Evolutionary conservation across 2,797 vertebrate genomes (phyloP), one percentile per base, ranked within the genome.

Genomic region (Melanotaenia nigrans): DNA sequence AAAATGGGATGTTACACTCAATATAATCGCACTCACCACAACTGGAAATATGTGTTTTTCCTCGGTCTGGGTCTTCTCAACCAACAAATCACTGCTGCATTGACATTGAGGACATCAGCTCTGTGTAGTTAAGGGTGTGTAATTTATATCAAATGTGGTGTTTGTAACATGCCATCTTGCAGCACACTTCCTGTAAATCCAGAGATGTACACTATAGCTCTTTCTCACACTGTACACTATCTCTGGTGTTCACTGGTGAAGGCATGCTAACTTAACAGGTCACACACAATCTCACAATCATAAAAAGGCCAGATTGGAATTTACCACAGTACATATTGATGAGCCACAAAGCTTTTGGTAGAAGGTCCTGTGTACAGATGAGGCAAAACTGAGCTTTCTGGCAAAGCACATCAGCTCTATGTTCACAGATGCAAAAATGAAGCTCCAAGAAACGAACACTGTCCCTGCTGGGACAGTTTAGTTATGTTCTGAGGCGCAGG

Each of bases 11-110:
- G 60, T 49, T 65, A 11, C 38, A 38, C 24, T 61, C 66, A 66
- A 70, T 14, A 64, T 55, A 65, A 20, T 30, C 36, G 35, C 5
- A 55, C 62, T 63, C 40, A 49, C 55, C 35, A 33, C 22, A 59
- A 30, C 16, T 58, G 18, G 9, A 80, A 4, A 90, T 76, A 40
- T 81, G 77, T 53, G 25, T 45, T 74, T 75, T 59, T 70, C 51
- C 33, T 45, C 32, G 47, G 22, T 74, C 13, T 67, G 71, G 4
- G 53, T 74, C 1, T 32, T 62, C 3, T 62, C 18, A 45, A 36
- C 22, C 63, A 66, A 53, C 25, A 74, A 73, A 75, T 80, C 61
- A 71, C 38, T 32, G 45, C 55, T 2, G 18, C 40, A 62, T 6
- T 67, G 30, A 84, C 63, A 71, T 67, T 49, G 72, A 14, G 68